Evolutionary conservation across 2,888 invertebrate species (phyloP), one percentile per base, ranked within the genome.

Genomic region (Drosophila demipolita): DNA sequence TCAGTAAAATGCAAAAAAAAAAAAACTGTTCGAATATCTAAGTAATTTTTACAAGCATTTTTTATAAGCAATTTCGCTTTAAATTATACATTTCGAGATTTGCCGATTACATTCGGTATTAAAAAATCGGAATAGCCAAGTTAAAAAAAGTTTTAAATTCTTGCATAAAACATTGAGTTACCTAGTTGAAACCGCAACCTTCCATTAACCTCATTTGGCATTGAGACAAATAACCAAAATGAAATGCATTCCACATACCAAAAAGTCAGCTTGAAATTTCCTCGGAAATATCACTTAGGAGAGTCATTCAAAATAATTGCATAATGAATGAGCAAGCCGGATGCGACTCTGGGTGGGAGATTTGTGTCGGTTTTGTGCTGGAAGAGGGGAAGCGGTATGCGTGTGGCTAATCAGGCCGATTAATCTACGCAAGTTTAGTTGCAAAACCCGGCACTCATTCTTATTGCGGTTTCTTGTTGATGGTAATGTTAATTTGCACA

Each of bases 241-340:
- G 58, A 55, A 72, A 64, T 59, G 66, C 78, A 67, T 70, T 62
- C 15, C 20, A 38, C 32, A 35, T 17, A 23, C 38, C 23, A 58
- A 66, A 26, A 49, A 48, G 60, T 15, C 11, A 49, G 32, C 54
- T 73, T 66, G 70, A 76, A 75, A 66, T 78, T 59, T 63, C 40
- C 66, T 59, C 74, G 89, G 90, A 91, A 89, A 85, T 89, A 90
- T 88, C 86, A 88, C 84, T 90, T 87, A 85, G 81, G 75, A 90
- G 73, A 91, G 89, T 91, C 91, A 91, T 91, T 90, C 83, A 64
- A 91, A 91, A 88, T 91, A 91, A 91, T 91, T 91, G 91, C 86
- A 89, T 83, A 83, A 87, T 86, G 89, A 90, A 89, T 86, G 75
- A 77, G 79, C 82, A 79, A 26, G 64, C 36, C 62, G 69, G 73